These are phyloP conservation scores for Leucozona laternaria DNA, from an alignment of 2,888 invertebrate genomes.

Conservation along the genomic window DNA sequence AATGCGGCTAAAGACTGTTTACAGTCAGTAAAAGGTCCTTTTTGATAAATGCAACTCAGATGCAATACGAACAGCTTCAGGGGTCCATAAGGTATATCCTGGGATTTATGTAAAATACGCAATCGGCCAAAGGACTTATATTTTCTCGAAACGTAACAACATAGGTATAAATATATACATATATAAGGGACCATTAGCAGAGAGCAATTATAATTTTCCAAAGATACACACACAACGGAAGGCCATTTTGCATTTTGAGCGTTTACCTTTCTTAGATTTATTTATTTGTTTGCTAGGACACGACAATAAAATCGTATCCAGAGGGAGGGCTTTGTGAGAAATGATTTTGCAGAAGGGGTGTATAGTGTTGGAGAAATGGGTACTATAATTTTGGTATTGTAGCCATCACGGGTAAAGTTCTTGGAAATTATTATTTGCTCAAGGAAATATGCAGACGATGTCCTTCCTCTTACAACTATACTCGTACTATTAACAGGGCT, in stretches of 20 bases:
- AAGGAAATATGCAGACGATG: conserved; percentile 74
- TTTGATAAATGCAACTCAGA: conserved; percentile 44
- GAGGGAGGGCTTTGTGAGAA: conserved; percentile 4
- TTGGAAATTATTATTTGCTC: conserved; percentile 73
- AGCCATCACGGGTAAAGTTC: conserved; percentile 74
- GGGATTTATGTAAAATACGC: conserved; percentile 63
- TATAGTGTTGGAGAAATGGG: no score
- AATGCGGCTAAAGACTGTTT: conserved; percentile 47
- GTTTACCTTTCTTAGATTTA: conserved; percentile 69
- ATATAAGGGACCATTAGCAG: conserved; percentile 51
- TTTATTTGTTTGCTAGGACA: conserved; percentile 69
- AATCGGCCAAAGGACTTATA: conserved; percentile 66
- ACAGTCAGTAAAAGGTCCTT: conserved; percentile 25
- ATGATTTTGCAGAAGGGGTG: background rate
- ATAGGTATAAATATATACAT: no score
- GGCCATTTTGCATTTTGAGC: conserved; percentile 55
- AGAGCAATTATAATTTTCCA: conserved; percentile 68
- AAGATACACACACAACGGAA: conserved; percentile 46
- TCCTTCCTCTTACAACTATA: conserved; percentile 62
- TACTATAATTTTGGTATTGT: conserved; percentile 66
- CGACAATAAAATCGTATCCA: conserved; percentile 49
- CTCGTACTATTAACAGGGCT: background rate
- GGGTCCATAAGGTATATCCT: background rate
- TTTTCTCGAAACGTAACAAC: conserved; percentile 37
- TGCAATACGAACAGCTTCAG: conserved; percentile 26